A percentile compares a stretch with the other conserved stretches of the same genome.
Conservation (phyloP, 2,888 invertebrate genomes). For the Plebejus anna region DNA sequence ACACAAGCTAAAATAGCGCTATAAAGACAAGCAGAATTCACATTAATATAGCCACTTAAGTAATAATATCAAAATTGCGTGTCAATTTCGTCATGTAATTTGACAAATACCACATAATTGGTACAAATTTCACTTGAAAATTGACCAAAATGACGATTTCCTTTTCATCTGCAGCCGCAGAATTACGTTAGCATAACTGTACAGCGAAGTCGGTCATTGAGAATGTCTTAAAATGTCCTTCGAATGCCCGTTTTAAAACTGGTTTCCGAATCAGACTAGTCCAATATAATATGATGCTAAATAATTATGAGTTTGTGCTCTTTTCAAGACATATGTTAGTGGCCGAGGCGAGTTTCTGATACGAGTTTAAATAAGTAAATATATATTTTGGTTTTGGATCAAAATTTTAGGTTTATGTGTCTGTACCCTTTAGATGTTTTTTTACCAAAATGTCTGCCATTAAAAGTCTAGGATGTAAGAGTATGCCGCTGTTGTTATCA, state of each 20-base stretch:
- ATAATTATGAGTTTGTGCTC: constrained; percentile 25
- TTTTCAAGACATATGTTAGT: background rate
- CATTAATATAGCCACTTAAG: too few species aligned
- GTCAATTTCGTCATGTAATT: background rate
- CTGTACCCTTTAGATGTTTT: background rate
- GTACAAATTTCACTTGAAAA: background rate
- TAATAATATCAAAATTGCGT: constrained; percentile 9
- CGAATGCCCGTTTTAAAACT: constrained; percentile 34
- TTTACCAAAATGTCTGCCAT: background rate
- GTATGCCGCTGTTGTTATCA: background rate
- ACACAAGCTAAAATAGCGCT: too few species aligned
- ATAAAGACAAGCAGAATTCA: too few species aligned
- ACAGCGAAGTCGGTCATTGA: constrained; percentile 31
- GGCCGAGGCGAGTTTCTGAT: background rate
- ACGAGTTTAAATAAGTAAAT: background rate
- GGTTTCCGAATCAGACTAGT: constrained; percentile 30
- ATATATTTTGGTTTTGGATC: background rate
- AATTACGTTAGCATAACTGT: constrained; percentile 27
- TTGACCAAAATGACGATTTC: constrained; percentile 1
- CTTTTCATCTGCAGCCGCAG: constrained; percentile 13
- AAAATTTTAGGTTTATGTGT: background rate
- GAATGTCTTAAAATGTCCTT: constrained; percentile 36
- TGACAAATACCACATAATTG: constrained; percentile 19
- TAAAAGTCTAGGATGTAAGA: background rate
- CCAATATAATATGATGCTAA: constrained; percentile 19